Conservation (phyloP, 2,797 vertebrate genomes). For the Vespertilio murinus region DNA sequence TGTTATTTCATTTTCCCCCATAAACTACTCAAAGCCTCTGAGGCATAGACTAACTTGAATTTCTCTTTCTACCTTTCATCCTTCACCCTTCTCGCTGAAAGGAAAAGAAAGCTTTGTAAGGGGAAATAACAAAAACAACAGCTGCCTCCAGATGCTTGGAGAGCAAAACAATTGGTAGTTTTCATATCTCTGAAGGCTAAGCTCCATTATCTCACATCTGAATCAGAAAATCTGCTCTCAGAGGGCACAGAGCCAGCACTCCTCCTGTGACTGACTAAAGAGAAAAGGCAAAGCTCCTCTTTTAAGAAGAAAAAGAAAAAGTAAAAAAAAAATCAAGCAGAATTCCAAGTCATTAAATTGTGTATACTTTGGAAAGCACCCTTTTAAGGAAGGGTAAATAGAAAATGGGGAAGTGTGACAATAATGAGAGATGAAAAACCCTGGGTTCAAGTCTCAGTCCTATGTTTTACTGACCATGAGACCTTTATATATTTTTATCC, state of each 20-base stretch:
- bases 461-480: neutral
- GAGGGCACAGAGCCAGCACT: neutral
- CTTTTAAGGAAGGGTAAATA: neutral
- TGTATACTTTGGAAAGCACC: neutral
- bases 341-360: neutral
- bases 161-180: constrained; percentile 45
- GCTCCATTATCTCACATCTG: neutral
- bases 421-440: neutral
- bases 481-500: neutral
- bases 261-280: neutral
- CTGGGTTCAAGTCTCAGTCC: neutral
- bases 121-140: neutral
- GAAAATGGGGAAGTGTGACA: neutral
- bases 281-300: neutral
- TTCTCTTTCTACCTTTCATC: neutral
- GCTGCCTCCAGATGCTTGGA: constrained; percentile 13
- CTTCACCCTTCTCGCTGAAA: neutral
- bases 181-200: constrained; percentile 42
- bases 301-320: neutral
- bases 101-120: constrained; percentile 21
- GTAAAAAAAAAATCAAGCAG: neutral
- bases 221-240: neutral
- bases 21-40: constrained; percentile 25
- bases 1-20: neutral
- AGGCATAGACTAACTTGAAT: neutral